These are phyloP conservation scores for Argyresthia goedartella DNA, from an alignment of 2,888 invertebrate genomes.

Conservation along the genomic window DNA sequence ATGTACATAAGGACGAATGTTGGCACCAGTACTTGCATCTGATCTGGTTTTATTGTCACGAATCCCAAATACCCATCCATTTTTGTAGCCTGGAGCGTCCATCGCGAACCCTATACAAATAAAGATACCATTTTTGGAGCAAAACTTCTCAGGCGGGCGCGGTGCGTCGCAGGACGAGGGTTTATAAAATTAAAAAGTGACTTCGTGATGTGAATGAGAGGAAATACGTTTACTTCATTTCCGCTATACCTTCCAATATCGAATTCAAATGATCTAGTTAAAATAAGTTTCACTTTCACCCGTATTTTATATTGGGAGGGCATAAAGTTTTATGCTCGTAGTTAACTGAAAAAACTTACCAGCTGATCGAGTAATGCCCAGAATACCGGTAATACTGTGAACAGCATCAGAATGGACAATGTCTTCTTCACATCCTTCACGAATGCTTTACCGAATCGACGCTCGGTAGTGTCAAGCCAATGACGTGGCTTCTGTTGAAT, in stretches of 20 bases:
- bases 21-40: constrained; percentile 87
- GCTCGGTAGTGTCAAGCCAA: constrained; percentile 90
- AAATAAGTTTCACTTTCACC: too few relatives aligned
- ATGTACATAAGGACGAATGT: constrained; percentile 79
- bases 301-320: too few relatives aligned
- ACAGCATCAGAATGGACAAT: constrained; percentile 81
- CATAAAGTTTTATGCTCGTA: not conserved
- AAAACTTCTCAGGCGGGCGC: too few relatives aligned
- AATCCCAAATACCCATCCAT: constrained; percentile 80
- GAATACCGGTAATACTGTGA: constrained; percentile 89
- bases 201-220: too few relatives aligned
- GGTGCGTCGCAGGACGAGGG: too few relatives aligned
- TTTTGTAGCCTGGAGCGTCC: constrained; percentile 84
- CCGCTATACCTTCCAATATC: too few relatives aligned
- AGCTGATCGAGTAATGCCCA: constrained; percentile 96
- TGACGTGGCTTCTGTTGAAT: constrained; percentile 69
- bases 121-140: not conserved
- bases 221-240: too few relatives aligned
- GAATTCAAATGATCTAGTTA: too few relatives aligned
- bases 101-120: constrained; percentile 74
- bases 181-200: too few relatives aligned
- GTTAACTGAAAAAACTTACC: constrained; percentile 42
- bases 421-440: constrained; percentile 85
- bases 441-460: constrained; percentile 76
- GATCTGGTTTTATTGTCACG: constrained; percentile 82